Evolutionary conservation across 1,140 invertebrate species (phyloP), one percentile per base, ranked within the genome.

Genomic region (Halotydeus destructor): DNA sequence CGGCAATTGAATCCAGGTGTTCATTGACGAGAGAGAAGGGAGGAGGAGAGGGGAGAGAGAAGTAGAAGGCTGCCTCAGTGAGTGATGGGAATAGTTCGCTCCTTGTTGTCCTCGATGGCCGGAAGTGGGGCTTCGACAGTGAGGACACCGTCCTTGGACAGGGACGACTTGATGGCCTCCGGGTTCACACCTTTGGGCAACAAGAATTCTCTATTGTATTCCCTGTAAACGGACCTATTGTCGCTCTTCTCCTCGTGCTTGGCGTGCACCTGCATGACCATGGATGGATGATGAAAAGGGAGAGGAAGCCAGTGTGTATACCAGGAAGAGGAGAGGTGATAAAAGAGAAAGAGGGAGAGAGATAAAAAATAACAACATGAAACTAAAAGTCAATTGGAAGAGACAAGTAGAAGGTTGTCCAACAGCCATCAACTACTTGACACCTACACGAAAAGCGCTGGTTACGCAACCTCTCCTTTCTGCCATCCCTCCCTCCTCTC

Each of bases 181-280:
- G 84, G 82, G 62, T 88, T 85, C 24, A 81, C 85, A 48, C 54
- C 84, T 60, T 86, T 83, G 3, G 84, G 85, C 54, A 93, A 62
- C 55, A 89, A 65, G 66, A 93, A 93, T 67, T 93, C 84, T 46
- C 84, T 70, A 60, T 89, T 91, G 70, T 89, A 93, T 60, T 93
- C 84, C 59, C 84, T 72, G 68, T 86, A 91, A 2, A 89, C 82
- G 19, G 79, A 83, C 66, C 84, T 84, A 52, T 76, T 84, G 58
- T 89, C 84, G 25, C 78, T 74, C 58, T 89, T 89, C 60, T 93
- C 84, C 62, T 93, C 84, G 60, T 93, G 85, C 63, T 89, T 89
- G 41, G 84, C 85, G 57, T 89, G 83, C 14, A 93, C 84, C 82
- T 88, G 63, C 38, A 71, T 64, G 45, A 49, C 50, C 53, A 43